Evolutionary conservation across 2,113 vertebrate genomes (phyloP).

Genomic region (Eurystomus gularis): DNA sequence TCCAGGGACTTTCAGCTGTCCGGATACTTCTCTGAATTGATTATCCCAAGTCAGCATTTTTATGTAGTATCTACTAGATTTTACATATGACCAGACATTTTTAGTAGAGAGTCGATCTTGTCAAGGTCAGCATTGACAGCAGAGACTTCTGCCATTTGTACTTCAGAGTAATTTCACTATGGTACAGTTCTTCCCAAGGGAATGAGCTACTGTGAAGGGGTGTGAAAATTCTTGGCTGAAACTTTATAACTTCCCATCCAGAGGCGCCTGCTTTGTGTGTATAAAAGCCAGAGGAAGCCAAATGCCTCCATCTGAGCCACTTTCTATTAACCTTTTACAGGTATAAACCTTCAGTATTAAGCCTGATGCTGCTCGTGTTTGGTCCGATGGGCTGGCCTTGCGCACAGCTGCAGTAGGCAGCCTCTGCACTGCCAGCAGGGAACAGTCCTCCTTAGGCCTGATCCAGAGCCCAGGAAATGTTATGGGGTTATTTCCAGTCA

Average conservation of each 20-base stretch:
- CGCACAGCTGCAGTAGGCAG: background rate
- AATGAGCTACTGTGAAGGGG: background rate
- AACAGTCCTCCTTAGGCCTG: background rate
- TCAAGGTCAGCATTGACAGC: fast-evolving
- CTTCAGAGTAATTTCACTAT: background rate
- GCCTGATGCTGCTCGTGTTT: background rate
- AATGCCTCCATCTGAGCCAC: background rate
- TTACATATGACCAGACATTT: background rate
- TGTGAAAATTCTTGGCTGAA: background rate
- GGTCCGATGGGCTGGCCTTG: background rate
- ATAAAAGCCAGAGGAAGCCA: background rate
- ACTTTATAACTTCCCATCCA: background rate
- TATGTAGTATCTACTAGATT: background rate
- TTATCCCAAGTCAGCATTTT: background rate
- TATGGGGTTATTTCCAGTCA: background rate
- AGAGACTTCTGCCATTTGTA: background rate
- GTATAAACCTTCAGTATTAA: background rate
- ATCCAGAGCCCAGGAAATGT: background rate
- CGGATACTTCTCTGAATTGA: background rate
- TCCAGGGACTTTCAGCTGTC: background rate
- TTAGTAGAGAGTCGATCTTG: background rate
- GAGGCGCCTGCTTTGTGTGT: background rate
- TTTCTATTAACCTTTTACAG: background rate
- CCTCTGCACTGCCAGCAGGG: background rate
- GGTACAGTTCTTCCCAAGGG: background rate